Conservation (phyloP, 2,888 invertebrate genomes). For the Argyresthia albistria region DNA sequence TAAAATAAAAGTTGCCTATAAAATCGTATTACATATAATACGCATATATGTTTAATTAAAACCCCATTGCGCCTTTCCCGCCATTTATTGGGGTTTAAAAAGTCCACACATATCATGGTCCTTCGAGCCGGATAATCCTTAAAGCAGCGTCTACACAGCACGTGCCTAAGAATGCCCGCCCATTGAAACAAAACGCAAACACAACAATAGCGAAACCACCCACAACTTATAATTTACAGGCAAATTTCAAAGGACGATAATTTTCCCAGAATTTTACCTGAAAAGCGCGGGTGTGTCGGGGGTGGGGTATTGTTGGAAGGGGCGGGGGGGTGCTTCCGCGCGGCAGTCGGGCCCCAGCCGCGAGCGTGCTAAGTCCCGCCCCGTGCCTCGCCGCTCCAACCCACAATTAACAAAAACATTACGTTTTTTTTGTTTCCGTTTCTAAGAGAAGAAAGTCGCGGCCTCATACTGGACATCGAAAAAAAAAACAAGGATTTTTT, state of each 20-base stretch:
- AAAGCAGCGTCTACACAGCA: too few relatives aligned
- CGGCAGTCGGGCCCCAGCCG: neutral
- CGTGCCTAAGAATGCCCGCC: too few relatives aligned
- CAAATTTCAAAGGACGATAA: constrained; percentile 27
- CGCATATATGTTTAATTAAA: too few relatives aligned
- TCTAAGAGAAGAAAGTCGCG: neutral
- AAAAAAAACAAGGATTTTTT: constrained; percentile 25
- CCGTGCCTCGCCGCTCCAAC: neutral
- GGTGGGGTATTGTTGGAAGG: neutral
- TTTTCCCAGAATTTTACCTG: neutral
- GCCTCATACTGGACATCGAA: neutral
- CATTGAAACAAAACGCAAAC: too few relatives aligned
- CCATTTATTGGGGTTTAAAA: too few relatives aligned
- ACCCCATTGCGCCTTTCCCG: too few relatives aligned
- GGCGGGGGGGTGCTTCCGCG: neutral
- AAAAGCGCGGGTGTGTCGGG: neutral
- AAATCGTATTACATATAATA: too few relatives aligned
- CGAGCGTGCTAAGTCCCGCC: neutral
- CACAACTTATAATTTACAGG: constrained; percentile 9
- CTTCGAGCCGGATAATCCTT: too few relatives aligned
- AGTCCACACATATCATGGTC: too few relatives aligned
- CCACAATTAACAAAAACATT: neutral
- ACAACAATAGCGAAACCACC: neutral
- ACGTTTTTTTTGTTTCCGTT: neutral
- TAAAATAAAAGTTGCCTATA: too few relatives aligned